Evolutionary conservation across 2,888 invertebrate species (phyloP).

Genomic region (Ophioninae sp.): DNA sequence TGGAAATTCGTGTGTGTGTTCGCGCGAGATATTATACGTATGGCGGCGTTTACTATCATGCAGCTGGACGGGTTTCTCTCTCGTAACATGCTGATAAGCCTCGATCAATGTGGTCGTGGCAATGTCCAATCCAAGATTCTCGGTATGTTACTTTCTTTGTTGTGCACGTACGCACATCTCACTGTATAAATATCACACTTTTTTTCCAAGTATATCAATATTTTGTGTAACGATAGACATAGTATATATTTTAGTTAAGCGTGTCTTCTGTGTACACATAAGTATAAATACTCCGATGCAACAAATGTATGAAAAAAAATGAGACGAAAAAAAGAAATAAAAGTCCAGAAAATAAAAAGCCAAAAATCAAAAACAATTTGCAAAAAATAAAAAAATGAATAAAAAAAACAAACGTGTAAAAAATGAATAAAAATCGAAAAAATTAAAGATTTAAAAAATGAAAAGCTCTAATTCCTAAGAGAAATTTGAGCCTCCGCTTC

Average conservation of each 20-base stretch:
- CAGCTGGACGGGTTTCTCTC: constrained; percentile 52
- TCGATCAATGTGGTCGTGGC: constrained; percentile 21
- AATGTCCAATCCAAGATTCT: constrained; percentile 19
- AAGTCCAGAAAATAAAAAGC: not conserved
- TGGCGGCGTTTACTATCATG: constrained; percentile 20
- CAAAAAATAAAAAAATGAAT: not conserved
- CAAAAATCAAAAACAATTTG: not conserved
- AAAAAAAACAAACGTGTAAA: not conserved
- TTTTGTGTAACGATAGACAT: not conserved
- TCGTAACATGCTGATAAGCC: constrained; percentile 44
- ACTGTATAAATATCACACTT: not conserved
- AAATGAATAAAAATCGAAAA: not conserved
- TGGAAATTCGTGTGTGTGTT: constrained; percentile 17
- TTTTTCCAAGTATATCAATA: not conserved
- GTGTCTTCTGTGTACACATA: not conserved
- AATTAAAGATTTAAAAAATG: not conserved
- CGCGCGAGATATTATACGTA: constrained; percentile 27
- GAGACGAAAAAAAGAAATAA: not conserved
- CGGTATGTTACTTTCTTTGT: constrained; percentile 5
- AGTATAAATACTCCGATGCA: not conserved
- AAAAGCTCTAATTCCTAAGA: not conserved
- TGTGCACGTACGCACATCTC: not conserved
- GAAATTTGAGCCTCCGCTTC: not conserved
- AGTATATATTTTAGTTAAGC: not conserved
- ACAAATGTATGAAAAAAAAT: not conserved